Evolutionary conservation across 1,140 invertebrate species (phyloP), one percentile per base, ranked within the genome.

Genomic region (Drosophila ohnishii): DNA sequence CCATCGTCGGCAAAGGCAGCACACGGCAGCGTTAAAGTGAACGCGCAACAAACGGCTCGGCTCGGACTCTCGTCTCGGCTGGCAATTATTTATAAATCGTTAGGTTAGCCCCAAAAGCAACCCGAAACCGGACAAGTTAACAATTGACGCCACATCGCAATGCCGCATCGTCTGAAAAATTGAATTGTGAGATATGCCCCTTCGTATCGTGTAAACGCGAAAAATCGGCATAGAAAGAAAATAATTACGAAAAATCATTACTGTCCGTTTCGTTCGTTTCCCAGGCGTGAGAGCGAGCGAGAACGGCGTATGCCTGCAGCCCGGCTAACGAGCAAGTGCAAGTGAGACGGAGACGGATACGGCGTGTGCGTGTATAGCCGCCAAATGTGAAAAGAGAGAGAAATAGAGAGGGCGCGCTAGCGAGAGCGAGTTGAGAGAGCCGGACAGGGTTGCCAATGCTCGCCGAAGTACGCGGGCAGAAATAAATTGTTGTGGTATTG

Each of bases 201-300:
- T 62, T 56, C 65, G 44, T 71, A 69, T 55, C 56, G 61, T 71
- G 66, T 71, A 78, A 78, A 78, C 65, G 75, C 59, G 35, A 78
- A 71, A 78, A 78, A 72, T 78, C 59, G 51, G 65, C 53, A 72
- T 72, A 72, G 75, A 78, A 78, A 72, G 75, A 78, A 78, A 78
- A 78, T 78, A 78, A 78, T 78, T 78, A 78, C 60, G 61, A 78
- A 78, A 83, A 83, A 86, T 83, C 75, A 77, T 83, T 86, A 88
- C 75, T 80, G 80, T 34, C 58, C 64, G 69, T 70, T 75, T 75
- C 71, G 60, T 75, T 71, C 70, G 79, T 75, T 75, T 51, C 53
- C 75, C 75, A 78, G 65, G 60, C 62, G 76, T 61, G 64, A 78
- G 77, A 74, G 84, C 69, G 66, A 80, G 67, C 56, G 65, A 67